A percentile compares a stretch with the other conserved stretches of the same genome.
phyloP scores from a whole-genome alignment of 64 coral and sea anemone genomes.

The Montipora efflorescens region DNA sequence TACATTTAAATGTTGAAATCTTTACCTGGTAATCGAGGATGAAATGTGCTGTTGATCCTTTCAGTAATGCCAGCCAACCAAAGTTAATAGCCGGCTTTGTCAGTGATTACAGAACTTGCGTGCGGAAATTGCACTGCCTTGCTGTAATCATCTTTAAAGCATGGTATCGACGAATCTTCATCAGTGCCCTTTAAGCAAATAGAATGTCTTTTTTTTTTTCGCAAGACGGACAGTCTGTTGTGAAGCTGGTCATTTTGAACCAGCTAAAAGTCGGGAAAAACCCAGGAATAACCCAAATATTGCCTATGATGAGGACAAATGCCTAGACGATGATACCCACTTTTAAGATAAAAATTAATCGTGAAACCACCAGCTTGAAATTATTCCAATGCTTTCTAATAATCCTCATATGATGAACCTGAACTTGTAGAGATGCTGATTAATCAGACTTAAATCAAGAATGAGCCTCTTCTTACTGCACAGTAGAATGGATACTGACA shows the following conservation, averaged over 20 bases:
- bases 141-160: not conserved
- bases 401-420: no score
- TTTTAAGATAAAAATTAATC: no score
- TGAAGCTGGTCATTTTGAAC: not conserved
- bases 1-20: not conserved
- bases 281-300: no score
- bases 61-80: constrained; percentile 49
- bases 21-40: constrained; percentile 7
- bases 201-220: not conserved
- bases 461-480: no score
- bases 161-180: not conserved
- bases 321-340: no score
- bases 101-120: not conserved
- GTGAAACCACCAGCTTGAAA: no score
- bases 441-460: no score
- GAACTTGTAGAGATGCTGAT: no score
- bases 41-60: not conserved
- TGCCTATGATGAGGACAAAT: no score
- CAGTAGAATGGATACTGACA: no score
- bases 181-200: not conserved
- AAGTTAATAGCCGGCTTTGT: constrained; percentile 23
- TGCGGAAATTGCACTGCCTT: not conserved
- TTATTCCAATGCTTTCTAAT: no score
- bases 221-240: not conserved
- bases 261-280: not conserved